Conservation (phyloP, 2,113 vertebrate species). For the Odontesthes bonariensis region DNA sequence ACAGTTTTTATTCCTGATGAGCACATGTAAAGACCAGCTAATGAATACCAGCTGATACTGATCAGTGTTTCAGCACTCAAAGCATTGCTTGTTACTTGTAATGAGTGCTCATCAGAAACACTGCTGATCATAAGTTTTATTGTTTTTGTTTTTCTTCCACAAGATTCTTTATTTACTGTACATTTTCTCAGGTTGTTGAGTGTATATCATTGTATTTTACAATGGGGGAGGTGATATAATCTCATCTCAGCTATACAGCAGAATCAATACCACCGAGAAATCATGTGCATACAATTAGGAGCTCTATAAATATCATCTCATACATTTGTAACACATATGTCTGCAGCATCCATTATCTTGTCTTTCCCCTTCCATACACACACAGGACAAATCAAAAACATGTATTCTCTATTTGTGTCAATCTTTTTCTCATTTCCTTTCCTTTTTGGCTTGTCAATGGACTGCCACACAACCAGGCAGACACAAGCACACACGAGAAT, state of each 20-base stretch:
- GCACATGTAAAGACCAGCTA: constrained; percentile 25
- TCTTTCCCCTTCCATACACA: not conserved
- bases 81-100: constrained; percentile 36
- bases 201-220: constrained; percentile 62
- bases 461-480: constrained; percentile 37
- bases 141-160: constrained; percentile 28
- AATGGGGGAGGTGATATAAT: constrained; percentile 40
- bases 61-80: constrained; percentile 32
- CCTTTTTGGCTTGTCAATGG: constrained; percentile 31
- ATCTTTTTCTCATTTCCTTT: constrained; percentile 60
- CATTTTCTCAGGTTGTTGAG: constrained; percentile 40
- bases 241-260: constrained; percentile 45
- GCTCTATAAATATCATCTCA: constrained; percentile 50
- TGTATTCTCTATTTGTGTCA: constrained; percentile 66
- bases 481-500: constrained; percentile 18
- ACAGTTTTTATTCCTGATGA: constrained; percentile 39
- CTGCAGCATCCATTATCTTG: constrained; percentile 35
- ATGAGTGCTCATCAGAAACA: constrained; percentile 56
- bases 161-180: constrained; percentile 61
- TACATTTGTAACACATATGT: constrained; percentile 38
- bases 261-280: constrained; percentile 64
- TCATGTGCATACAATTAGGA: constrained; percentile 31
- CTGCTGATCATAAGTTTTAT: constrained; percentile 21
- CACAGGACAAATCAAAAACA: constrained; percentile 62
- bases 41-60: constrained; percentile 41